A percentile compares a stretch with the other conserved stretches of the same genome.
phyloP scores from a whole-genome alignment of 2,797 vertebrate genomes.

The Corythornis leucogaster region DNA sequence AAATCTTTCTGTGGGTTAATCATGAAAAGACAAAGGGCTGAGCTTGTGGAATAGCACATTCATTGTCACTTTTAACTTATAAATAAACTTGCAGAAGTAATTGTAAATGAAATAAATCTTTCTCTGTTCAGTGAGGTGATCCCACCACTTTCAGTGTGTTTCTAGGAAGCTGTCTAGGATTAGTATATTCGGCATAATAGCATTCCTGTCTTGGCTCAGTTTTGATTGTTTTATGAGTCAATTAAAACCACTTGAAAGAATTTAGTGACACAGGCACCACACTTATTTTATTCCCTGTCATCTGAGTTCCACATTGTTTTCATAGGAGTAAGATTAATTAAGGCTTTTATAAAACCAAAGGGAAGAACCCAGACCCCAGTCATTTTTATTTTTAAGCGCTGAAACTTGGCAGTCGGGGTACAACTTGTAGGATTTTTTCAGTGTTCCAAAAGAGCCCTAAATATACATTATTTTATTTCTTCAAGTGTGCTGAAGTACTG shows the following conservation, averaged over 20 bases:
- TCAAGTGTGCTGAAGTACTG: neutral
- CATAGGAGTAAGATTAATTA: conserved; percentile 31
- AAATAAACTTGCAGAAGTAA: conserved; percentile 17
- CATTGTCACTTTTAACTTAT: neutral
- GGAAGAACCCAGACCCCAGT: neutral
- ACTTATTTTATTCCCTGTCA: conserved; percentile 27
- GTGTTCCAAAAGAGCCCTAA: neutral
- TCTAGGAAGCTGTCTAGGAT: neutral
- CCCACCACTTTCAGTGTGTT: neutral
- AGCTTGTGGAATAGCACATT: neutral
- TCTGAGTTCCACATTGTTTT: conserved; percentile 22
- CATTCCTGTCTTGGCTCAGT: neutral
- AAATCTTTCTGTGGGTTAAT: neutral
- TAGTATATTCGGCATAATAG: conserved; percentile 11
- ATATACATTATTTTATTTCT: neutral
- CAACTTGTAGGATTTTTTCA: neutral
- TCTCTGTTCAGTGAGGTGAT: neutral
- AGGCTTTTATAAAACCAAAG: neutral
- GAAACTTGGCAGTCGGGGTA: neutral
- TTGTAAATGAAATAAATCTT: neutral
- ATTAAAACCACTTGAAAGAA: conserved; percentile 60
- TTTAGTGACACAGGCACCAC: conserved; percentile 25
- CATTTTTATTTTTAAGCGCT: conserved; percentile 7
- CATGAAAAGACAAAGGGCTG: neutral
- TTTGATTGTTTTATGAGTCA: conserved; percentile 48